Evolutionary conservation across 2,888 invertebrate species (phyloP).

Genomic region (Drosophila mimica): DNA sequence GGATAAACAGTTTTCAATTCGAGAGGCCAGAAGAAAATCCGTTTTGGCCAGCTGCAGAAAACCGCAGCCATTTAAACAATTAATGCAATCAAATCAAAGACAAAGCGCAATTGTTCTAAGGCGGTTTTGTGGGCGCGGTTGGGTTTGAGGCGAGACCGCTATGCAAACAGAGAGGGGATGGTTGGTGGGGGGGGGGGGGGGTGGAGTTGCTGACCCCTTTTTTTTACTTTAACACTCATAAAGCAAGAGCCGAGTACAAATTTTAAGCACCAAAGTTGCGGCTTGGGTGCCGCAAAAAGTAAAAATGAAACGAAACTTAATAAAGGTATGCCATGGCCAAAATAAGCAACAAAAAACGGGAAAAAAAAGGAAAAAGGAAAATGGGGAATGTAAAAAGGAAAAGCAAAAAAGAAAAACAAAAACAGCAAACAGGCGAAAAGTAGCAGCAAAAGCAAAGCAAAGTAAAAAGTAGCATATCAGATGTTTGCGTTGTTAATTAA

Average conservation of each 20-base stretch:
- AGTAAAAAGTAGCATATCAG: conserved; percentile 71
- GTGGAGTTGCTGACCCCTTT: conserved; percentile 40
- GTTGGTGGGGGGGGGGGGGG: background rate
- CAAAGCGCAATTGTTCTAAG: conserved; percentile 48
- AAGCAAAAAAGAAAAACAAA: conserved; percentile 27
- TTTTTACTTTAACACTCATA: conserved; percentile 17
- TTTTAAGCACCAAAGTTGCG: conserved; percentile 55
- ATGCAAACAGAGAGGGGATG: conserved; percentile 12
- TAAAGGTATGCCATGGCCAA: conserved; percentile 59
- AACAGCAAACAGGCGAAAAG: conserved; percentile 41
- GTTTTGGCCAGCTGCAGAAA: conserved; percentile 4
- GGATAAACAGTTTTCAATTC: conserved; percentile 4
- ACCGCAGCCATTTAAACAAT: conserved; percentile 56
- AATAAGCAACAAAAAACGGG: conserved; percentile 62
- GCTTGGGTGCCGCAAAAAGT: conserved; percentile 19
- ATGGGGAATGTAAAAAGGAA: conserved; percentile 3
- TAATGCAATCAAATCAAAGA: conserved; percentile 65
- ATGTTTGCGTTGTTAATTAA: conserved; percentile 83
- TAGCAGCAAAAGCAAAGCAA: conserved; percentile 21
- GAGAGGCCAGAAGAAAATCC: background rate
- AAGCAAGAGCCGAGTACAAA: conserved; percentile 46
- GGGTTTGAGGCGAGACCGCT: background rate
- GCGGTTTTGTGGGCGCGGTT: conserved; percentile 39
- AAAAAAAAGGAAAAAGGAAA: background rate
- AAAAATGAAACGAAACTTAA: conserved; percentile 51